These are phyloP conservation scores for human DNA, from an alignment of 2,113 vertebrate genomes.

Conservation along the genomic window GRCh38 chr3:64511501-64512000, in stretches of 20 bases:
- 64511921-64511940: background rate
- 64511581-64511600: too few species aligned
- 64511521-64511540: too few species aligned
- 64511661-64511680: background rate
- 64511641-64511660: background rate
- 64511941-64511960: background rate
- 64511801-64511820: background rate
- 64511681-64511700: background rate
- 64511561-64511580: too few species aligned
- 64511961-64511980: background rate
- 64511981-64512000: background rate
- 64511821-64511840: background rate
- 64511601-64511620: too few species aligned
- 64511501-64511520: too few species aligned
- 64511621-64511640: too few species aligned
- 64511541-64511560: too few species aligned
- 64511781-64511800: background rate
- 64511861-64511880: background rate
- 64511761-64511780: background rate
- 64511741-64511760: background rate
- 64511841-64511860: background rate
- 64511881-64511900: background rate
- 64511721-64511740: background rate
- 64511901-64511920: background rate
- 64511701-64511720: too few species aligned